Percentiles rank a stretch among this genome's conserved stretches.
phyloP scores from a whole-genome alignment of 2,797 vertebrate genomes.

The Sebastes cheni region DNA sequence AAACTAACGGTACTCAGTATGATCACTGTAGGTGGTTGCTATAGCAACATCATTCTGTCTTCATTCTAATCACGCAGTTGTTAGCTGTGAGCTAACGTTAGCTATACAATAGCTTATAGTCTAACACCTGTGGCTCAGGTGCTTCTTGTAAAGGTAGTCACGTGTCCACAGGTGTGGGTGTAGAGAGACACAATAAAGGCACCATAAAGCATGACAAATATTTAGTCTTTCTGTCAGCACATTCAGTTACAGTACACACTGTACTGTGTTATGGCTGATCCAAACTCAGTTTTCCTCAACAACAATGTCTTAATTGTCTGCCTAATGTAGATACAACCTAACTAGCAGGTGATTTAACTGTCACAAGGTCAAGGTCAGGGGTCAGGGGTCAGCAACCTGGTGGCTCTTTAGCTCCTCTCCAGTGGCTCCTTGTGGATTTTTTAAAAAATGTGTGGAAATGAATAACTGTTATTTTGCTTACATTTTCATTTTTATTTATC shows the following conservation, averaged over 20 bases:
- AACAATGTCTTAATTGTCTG: neutral
- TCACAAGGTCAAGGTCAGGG: neutral
- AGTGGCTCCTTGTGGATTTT: too few species aligned
- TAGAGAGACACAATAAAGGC: neutral
- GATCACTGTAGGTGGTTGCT: constrained; percentile 9
- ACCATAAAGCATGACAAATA: neutral
- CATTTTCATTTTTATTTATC: too few species aligned
- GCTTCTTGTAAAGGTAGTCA: constrained; percentile 34
- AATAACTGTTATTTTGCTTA: too few species aligned
- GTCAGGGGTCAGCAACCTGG: too few species aligned
- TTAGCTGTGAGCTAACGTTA: constrained; percentile 28
- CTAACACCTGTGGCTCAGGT: constrained; percentile 80
- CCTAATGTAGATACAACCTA: neutral
- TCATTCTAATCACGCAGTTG: constrained; percentile 21
- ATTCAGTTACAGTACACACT: neutral
- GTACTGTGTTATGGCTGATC: neutral
- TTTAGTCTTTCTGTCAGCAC: neutral
- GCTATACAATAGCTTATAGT: constrained; percentile 23
- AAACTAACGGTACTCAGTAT: neutral
- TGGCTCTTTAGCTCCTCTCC: too few species aligned
- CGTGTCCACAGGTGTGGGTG: constrained; percentile 59
- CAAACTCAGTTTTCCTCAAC: neutral
- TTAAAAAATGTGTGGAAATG: too few species aligned
- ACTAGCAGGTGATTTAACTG: neutral
- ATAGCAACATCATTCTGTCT: constrained; percentile 6